A percentile compares a stretch with the other conserved stretches of the same genome.
Conservation (phyloP, 2,888 invertebrate genomes). For the Tenthredo scrophulariae region DNA sequence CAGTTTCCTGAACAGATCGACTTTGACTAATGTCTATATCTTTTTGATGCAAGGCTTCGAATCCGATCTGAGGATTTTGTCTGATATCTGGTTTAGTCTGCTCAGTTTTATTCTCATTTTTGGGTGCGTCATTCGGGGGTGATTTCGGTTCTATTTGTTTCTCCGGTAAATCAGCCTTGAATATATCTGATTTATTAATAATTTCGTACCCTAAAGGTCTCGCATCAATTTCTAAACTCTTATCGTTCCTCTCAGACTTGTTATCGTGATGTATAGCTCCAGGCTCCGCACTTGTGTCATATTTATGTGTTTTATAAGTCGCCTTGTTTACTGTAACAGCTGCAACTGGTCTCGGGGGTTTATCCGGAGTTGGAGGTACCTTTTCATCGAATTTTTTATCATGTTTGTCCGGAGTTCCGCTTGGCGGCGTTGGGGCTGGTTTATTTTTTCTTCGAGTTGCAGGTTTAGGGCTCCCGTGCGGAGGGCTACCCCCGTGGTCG, state of each 20-base stretch:
- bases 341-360: slow-evolving; percentile 82
- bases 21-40: slow-evolving; percentile 78
- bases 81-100: slow-evolving; percentile 54
- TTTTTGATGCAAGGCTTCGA: slow-evolving; percentile 67
- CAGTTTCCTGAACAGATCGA: slow-evolving; percentile 72
- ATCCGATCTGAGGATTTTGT: slow-evolving; percentile 59
- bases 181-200: slow-evolving; percentile 41
- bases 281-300: slow-evolving; percentile 76
- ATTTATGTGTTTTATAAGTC: slow-evolving; percentile 80
- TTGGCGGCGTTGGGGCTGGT: slow-evolving; percentile 87
- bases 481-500: slow-evolving; percentile 85
- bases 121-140: slow-evolving; percentile 56
- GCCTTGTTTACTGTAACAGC: slow-evolving; percentile 83
- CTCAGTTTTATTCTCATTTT: slow-evolving; percentile 60
- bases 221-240: slow-evolving; percentile 54
- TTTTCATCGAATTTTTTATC: slow-evolving; percentile 72
- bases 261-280: slow-evolving; percentile 59
- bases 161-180: slow-evolving; percentile 22
- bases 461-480: slow-evolving; percentile 87
- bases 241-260: slow-evolving; percentile 54
- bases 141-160: slow-evolving; percentile 39
- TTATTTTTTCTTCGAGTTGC: slow-evolving; percentile 87
- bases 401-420: slow-evolving; percentile 76
- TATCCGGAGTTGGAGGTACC: slow-evolving; percentile 80
- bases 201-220: slow-evolving; percentile 57